Conservation (phyloP, 64 coral and sea anemone genomes). For the Cladopsammia gracilis region DNA sequence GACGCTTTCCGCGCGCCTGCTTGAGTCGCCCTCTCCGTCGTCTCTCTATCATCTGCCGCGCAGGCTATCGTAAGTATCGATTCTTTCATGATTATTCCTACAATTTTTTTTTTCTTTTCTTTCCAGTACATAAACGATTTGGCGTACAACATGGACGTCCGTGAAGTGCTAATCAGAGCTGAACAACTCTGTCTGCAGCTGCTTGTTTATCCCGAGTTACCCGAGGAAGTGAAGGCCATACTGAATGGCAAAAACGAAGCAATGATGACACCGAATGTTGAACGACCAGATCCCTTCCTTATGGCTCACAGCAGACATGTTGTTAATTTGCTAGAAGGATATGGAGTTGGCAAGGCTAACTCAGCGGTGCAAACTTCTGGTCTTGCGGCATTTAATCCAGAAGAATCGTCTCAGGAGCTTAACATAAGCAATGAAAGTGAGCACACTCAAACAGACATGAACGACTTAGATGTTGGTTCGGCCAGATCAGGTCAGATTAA, state of each 20-base stretch:
- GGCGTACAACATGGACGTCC: constrained; percentile 90
- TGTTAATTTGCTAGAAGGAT: constrained; percentile 13
- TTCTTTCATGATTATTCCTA: not conserved
- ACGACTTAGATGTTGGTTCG: constrained; percentile 77
- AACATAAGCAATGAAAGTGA: constrained; percentile 15
- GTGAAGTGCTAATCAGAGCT: constrained; percentile 77
- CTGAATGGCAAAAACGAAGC: constrained; percentile 88
- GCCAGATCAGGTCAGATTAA: not conserved
- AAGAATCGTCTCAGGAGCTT: not conserved
- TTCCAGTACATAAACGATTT: constrained; percentile 96
- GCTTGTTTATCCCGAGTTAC: constrained; percentile 61
- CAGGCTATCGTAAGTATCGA: too few relatives aligned
- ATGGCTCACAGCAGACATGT: constrained; percentile 20
- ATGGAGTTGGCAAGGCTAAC: constrained; percentile 17
- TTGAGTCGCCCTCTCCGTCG: too few relatives aligned
- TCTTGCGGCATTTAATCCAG: not conserved
- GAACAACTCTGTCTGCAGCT: constrained; percentile 95
- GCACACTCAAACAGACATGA: constrained; percentile 2
- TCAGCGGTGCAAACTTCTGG: not conserved
- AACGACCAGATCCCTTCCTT: constrained; percentile 72
- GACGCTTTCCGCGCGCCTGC: too few relatives aligned
- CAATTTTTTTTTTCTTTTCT: constrained; percentile 13
- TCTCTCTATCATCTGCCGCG: too few relatives aligned
- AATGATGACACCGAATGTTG: constrained; percentile 82
- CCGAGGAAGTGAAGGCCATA: constrained; percentile 82